phyloP scores from a whole-genome alignment of 2,797 vertebrate species.

The Enteromius radiatus region DNA sequence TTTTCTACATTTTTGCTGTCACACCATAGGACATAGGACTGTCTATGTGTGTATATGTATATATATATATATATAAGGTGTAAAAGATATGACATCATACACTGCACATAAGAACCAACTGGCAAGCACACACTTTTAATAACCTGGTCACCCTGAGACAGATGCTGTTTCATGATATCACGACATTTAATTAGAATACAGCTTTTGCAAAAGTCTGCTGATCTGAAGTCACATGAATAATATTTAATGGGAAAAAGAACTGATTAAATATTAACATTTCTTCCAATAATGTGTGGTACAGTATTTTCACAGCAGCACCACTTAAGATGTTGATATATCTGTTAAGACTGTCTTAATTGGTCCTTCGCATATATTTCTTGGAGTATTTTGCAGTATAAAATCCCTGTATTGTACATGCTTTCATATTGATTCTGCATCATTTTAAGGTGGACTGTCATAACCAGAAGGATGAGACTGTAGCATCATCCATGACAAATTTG shows the following conservation, averaged over 20 bases:
- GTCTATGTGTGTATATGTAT: no score
- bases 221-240: conserved; percentile 24
- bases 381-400: neutral
- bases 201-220: conserved; percentile 5
- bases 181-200: conserved; percentile 10
- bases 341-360: neutral
- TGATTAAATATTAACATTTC: conserved; percentile 11
- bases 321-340: conserved; percentile 12
- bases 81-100: neutral
- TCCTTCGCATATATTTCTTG: neutral
- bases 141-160: conserved; percentile 5
- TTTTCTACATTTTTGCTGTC: no score
- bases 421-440: neutral
- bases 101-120: neutral
- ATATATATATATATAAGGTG: neutral
- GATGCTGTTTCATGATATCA: conserved; percentile 23
- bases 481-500: neutral
- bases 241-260: conserved; percentile 12
- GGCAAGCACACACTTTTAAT: neutral
- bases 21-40: no score
- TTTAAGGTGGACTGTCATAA: neutral
- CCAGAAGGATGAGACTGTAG: neutral
- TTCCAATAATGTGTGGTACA: neutral
- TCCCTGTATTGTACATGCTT: neutral
- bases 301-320: neutral